A percentile compares a stretch with the other conserved stretches of the same genome.
These are phyloP conservation scores for Raja brachyura DNA, from an alignment of 2,113 vertebrate species.

Conservation along the genomic window DNA sequence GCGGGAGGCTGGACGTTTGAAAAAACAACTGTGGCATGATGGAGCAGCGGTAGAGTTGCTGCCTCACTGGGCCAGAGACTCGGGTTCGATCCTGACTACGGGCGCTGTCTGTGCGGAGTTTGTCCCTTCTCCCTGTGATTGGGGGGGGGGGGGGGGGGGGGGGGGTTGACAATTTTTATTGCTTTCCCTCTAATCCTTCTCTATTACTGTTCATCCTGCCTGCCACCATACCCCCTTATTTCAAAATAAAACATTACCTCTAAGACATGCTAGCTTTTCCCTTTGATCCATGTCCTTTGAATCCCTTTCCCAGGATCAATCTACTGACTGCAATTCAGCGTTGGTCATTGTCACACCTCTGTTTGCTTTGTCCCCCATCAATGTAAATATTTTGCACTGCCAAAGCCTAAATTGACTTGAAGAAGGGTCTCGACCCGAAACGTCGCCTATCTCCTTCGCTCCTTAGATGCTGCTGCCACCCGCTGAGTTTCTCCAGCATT, in stretches of 20 bases:
- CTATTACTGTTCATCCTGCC: neutral
- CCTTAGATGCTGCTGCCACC: too few species aligned
- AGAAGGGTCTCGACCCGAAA: too few species aligned
- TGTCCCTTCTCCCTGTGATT: too few species aligned
- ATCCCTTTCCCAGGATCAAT: neutral
- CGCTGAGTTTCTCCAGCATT: too few species aligned
- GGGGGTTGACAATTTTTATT: neutral
- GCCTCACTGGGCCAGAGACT: too few species aligned
- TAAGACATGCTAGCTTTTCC: neutral
- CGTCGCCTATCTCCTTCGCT: too few species aligned
- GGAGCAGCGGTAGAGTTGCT: neutral
- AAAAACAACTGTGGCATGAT: too few species aligned
- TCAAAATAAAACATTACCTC: neutral
- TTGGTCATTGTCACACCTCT: neutral
- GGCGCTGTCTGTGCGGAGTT: too few species aligned
- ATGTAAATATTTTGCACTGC: neutral
- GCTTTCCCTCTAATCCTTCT: neutral
- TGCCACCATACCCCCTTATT: neutral
- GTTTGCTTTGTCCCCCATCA: neutral
- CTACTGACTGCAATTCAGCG: neutral
- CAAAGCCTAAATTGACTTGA: neutral
- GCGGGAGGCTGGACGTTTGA: too few species aligned
- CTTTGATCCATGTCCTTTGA: neutral
- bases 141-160: too few species aligned
- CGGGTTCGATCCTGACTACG: too few species aligned